Percentiles rank a stretch among this genome's conserved stretches.
These are phyloP conservation scores for Myocastor coypus DNA, from an alignment of 2,113 vertebrate species.

Conservation along the genomic window DNA sequence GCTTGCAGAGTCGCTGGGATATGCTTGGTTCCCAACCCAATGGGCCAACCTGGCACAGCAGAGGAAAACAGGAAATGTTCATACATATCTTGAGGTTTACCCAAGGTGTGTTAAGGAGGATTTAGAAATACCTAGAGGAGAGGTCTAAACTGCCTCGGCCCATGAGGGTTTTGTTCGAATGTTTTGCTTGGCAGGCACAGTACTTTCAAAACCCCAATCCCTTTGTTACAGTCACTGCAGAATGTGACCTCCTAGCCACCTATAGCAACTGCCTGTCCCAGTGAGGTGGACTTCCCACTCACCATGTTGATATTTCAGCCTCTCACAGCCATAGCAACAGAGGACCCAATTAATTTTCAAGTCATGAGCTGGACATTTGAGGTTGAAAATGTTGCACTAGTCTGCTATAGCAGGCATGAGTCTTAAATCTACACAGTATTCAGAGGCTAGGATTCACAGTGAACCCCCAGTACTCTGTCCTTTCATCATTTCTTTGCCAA, in stretches of 20 bases:
- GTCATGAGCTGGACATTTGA: neutral
- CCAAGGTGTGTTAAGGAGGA: neutral
- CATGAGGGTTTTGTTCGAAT: neutral
- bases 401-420: neutral
- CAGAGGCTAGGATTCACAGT: neutral
- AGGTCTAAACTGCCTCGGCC: neutral
- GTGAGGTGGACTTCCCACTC: neutral
- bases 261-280: neutral
- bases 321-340: neutral
- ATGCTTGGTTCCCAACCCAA: too few relatives aligned
- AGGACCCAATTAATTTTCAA: neutral
- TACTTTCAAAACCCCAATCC: constrained; percentile 20
- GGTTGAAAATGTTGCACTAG: neutral
- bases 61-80: neutral
- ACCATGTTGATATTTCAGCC: neutral
- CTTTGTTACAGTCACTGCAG: neutral
- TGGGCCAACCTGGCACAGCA: neutral
- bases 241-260: neutral
- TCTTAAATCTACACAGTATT: neutral
- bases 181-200: constrained; percentile 32
- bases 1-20: rapidly evolving
- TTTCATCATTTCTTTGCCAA: neutral
- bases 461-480: neutral
- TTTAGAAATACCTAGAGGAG: neutral
- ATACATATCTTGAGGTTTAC: neutral